Evolutionary conservation across 1,140 invertebrate genomes (phyloP).

Genomic region (Aplysia californica): DNA sequence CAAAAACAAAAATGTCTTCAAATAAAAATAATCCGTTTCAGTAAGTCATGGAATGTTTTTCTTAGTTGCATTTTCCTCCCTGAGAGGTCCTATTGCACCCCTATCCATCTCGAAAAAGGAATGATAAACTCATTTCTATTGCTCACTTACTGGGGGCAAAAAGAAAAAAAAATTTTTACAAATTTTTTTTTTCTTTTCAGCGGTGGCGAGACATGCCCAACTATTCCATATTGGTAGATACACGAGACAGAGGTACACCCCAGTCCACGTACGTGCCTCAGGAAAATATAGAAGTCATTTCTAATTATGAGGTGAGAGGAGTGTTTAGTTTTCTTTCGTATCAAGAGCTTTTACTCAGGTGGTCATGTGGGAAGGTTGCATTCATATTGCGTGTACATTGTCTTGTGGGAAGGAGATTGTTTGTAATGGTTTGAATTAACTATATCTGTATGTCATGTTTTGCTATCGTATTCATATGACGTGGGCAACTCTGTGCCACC

Average conservation of each 20-base stretch:
- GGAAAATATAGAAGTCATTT: conserved; percentile 65
- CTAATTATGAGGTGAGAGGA: conserved; percentile 51
- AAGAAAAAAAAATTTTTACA: background rate
- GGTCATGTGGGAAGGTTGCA: background rate
- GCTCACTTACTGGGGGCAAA: background rate
- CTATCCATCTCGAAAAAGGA: background rate
- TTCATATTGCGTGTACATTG: background rate
- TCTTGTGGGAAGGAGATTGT: background rate
- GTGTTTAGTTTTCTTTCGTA: background rate
- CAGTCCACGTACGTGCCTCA: conserved; percentile 68
- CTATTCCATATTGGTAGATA: conserved; percentile 68
- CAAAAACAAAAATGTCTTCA: too few relatives aligned
- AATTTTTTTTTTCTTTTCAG: conserved; percentile 41
- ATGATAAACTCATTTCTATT: too few relatives aligned
- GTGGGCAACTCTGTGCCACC: too few relatives aligned
- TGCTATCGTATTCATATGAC: too few relatives aligned
- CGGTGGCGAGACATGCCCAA: conserved; percentile 64
- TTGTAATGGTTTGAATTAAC: background rate
- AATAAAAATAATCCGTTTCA: too few relatives aligned
- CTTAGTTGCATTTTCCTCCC: too few relatives aligned
- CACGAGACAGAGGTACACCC: conserved; percentile 56
- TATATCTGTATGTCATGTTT: too few relatives aligned
- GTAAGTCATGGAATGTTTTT: too few relatives aligned
- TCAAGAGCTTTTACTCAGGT: background rate
- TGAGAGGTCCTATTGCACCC: too few relatives aligned